Base-by-base conservation (phyloP, 2,113 vertebrate genomes). In the Periophthalmodon schlosseri region DNA sequence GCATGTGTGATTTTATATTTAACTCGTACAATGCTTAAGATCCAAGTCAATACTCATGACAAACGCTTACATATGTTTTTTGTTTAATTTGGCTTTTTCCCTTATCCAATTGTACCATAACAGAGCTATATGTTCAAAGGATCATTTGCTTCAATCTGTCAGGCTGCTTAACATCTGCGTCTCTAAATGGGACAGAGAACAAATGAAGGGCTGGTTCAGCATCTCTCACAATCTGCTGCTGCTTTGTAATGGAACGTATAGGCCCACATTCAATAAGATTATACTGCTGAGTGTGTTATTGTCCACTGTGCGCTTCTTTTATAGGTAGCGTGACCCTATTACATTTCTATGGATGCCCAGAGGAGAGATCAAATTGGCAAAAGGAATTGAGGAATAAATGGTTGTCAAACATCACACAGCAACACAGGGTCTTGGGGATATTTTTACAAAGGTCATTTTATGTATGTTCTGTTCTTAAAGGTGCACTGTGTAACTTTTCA, bases 121-220 rank as follows among this genome's bases (percentile, higher is more conserved):
- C 58, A 49, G 68, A 73, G 20, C 33, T 57, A 77, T 68, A 72
- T 74, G 74, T 73, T 71, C 66, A 68, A 75, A 57, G 78, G 80
- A 54, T 85, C 23, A 73, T 78, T 79, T 78, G 70, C 39, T 76
- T 47, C 75, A 85, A 72, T 82, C 80, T 84, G 76, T 85, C 72
- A 72, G 68, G 39, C 28, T 78, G 61, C 60, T 75, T 75, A 88
- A 83, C 78, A 83, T 81, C 76, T 86, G 84, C 54, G 49, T 76
- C 72, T 49, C n/a, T 8, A 15, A 68, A 63, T 56, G 52, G 73
- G 63, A 24, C 46, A 16, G 46, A 54, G 54, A 68, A 78, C 24
- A 72, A 69, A 20, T 61, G 70, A 49, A 14, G 18, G 60, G 47
- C 24, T 49, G 16, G 39, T 50, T 69, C 58, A 10, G 76, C 28